phyloP scores from a whole-genome alignment of 2,888 invertebrate species.

The Tanytarsus gracilentus region DNA sequence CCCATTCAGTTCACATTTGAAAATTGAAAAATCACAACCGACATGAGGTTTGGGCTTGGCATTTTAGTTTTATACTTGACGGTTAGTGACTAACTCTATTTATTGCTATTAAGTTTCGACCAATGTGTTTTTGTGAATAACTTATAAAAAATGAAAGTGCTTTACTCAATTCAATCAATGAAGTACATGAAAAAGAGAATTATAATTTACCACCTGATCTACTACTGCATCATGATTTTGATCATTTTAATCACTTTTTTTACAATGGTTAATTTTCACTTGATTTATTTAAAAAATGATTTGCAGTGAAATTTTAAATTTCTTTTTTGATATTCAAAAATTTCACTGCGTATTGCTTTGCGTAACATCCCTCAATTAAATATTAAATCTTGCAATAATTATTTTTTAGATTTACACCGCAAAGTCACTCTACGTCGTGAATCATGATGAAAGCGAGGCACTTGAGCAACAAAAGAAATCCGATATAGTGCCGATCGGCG shows the following conservation, averaged over 20 bases:
- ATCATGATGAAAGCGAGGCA: neutral
- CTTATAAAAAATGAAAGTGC: slow-evolving; percentile 22
- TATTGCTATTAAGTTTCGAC: neutral
- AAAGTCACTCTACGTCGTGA: slow-evolving; percentile 3
- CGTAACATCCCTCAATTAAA: neutral
- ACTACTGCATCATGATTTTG: slow-evolving; percentile 20
- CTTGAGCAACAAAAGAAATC: neutral
- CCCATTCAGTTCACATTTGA: neutral
- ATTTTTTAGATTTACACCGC: slow-evolving; percentile 17
- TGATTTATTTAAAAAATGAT: too few species aligned
- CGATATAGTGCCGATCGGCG: neutral
- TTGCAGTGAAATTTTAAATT: too few species aligned
- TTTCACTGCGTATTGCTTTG: neutral
- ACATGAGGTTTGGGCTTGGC: slow-evolving; percentile 23
- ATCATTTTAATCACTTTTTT: slow-evolving; percentile 25
- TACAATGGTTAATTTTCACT: slow-evolving; percentile 18
- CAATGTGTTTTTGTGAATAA: neutral
- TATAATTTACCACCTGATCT: slow-evolving; percentile 15
- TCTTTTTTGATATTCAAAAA: too few species aligned
- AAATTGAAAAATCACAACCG: neutral
- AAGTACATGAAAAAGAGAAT: slow-evolving; percentile 14
- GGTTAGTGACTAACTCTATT: slow-evolving; percentile 21
- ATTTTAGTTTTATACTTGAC: slow-evolving; percentile 23
- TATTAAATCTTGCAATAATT: neutral
- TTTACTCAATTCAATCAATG: slow-evolving; percentile 24